Evolutionary conservation across 1,140 invertebrate species (phyloP), one percentile per base, ranked within the genome.

Genomic region (Camponotus pennsylvanicus): DNA sequence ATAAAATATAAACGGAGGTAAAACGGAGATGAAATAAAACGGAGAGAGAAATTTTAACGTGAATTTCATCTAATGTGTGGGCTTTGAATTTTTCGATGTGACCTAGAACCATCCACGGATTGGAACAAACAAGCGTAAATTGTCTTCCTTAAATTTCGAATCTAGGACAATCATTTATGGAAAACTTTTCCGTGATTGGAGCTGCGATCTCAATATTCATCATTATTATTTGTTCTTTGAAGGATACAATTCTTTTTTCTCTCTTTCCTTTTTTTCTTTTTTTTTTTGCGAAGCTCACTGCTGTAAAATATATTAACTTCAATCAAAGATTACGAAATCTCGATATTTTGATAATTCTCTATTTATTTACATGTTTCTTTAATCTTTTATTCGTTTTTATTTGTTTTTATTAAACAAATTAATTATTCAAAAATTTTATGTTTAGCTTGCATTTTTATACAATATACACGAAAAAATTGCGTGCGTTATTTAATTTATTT

Each of bases 61-160:
- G 40, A 61, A 75, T 73, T 49, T 73, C 37, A 13, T 45, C 18
- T 45, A n/a, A 73, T 45, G 6, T 18, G 55, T 59, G 18, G 37
- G n/a, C 27, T 42, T 59, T 73, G 71, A 57, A 59, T 63, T 61
- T 18, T 34, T 64, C 42, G 37, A 75, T 34, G 27, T 34, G 76
- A 64, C 78, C 84, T 89, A 83, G 73, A 89, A 83, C 37, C 27
- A 71, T 73, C 66, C 7, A 5, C 8, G 27, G 71, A 83, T 73
- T 82, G 42, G 88, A 67, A 73, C 88, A 71, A 67, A 86, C 85
- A 61, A 71, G 66, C 59, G 77, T 13, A 73, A 79, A 88, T 49
- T 45, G 45, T 57, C 70, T 84, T 86, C 64, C 63, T 63, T 55
- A 86, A 89, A 88, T 86, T 86, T 70, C 63, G 79, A 89, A 89